phyloP scores from a whole-genome alignment of 2,113 vertebrate species.

The Rostratula benghalensis region DNA sequence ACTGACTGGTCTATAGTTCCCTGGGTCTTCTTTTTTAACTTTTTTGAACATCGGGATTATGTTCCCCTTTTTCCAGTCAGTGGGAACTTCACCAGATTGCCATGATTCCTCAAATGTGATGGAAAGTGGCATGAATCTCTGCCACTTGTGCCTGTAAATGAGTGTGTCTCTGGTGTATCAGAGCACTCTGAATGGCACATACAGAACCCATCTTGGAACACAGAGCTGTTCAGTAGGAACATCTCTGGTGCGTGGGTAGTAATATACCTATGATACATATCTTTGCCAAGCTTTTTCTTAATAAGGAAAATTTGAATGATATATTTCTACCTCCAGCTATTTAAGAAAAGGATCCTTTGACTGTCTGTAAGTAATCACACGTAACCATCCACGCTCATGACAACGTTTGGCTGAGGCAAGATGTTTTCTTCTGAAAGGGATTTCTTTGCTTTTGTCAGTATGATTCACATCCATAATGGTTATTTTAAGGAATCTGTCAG shows the following conservation, averaged over 20 bases:
- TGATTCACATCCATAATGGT: neutral
- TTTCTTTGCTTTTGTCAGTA: neutral
- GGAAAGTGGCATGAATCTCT: too few species aligned
- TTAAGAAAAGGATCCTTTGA: neutral
- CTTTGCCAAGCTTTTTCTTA: neutral
- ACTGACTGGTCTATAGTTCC: too few species aligned
- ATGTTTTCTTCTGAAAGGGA: neutral
- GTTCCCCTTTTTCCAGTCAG: too few species aligned
- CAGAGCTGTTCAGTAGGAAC: neutral
- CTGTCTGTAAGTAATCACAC: neutral
- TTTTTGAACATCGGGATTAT: too few species aligned
- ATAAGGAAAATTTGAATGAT: neutral
- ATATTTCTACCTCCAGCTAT: neutral
- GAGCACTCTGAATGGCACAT: neutral
- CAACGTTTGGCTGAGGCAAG: neutral
- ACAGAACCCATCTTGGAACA: neutral
- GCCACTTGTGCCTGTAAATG: neutral
- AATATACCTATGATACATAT: neutral
- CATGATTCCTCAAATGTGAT: too few species aligned
- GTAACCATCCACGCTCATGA: neutral
- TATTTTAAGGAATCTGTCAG: slow-evolving; percentile 38
- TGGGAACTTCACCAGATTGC: too few species aligned
- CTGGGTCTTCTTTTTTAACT: too few species aligned
- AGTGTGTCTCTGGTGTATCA: neutral
- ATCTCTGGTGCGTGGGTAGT: neutral